phyloP scores from a whole-genome alignment of 1,140 invertebrate species.

The Drosophila parvula region DNA sequence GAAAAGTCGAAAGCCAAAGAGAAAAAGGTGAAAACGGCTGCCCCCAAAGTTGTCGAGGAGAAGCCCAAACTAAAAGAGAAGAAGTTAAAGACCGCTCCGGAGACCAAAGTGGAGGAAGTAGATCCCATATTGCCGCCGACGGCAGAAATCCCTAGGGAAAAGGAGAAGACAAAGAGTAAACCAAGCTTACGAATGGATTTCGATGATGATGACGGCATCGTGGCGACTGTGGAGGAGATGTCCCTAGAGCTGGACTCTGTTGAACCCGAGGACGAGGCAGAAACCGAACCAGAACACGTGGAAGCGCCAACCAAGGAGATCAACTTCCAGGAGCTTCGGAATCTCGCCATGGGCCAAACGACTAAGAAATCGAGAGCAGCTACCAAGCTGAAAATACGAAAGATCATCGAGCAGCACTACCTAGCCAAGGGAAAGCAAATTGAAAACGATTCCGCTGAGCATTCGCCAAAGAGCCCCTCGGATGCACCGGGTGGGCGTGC shows the following conservation, averaged over 20 bases:
- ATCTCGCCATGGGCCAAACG: conserved; percentile 66
- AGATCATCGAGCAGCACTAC: conserved; percentile 79
- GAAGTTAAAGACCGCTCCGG: neutral
- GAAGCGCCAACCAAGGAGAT: conserved; percentile 65
- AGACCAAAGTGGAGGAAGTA: conserved; percentile 21
- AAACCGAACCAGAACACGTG: conserved; percentile 2
- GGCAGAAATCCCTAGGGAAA: conserved; percentile 60
- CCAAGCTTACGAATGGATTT: conserved; percentile 4
- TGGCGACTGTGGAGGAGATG: conserved; percentile 61
- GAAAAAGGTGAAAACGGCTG: conserved; percentile 44
- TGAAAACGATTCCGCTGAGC: conserved; percentile 70
- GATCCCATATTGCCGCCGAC: conserved; percentile 33
- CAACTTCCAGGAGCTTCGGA: conserved; percentile 75
- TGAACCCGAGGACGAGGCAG: conserved; percentile 9
- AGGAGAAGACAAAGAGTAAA: conserved; percentile 12
- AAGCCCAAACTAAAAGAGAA: conserved; percentile 4
- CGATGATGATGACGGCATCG: conserved; percentile 69
- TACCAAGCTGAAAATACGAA: conserved; percentile 67
- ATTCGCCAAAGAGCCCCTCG: conserved; percentile 14
- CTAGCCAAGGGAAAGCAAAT: conserved; percentile 73
- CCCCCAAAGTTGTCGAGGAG: conserved; percentile 1
- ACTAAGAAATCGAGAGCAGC: conserved; percentile 66
- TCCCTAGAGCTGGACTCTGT: conserved; percentile 52
- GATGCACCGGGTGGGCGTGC: conserved; percentile 38
- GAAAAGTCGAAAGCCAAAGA: conserved; percentile 43